Evolutionary conservation across 2,113 vertebrate genomes (phyloP), one percentile per base, ranked within the genome.

Genomic region (Pseudopodoces humilis): DNA sequence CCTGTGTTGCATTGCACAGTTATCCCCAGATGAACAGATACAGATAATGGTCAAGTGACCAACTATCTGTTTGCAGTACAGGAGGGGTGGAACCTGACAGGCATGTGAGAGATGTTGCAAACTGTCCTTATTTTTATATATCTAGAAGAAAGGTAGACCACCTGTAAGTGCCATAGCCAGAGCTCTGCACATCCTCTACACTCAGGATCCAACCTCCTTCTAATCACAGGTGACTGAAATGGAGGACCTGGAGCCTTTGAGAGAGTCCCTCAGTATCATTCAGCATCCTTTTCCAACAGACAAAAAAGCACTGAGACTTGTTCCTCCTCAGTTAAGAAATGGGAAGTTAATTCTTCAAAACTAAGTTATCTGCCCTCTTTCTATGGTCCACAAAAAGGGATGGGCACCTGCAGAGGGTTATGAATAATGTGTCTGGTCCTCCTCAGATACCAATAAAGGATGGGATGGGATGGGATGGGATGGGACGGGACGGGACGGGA

Each of bases 21-120:
- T 92, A 25, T 72, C 7, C 28, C 4, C 20, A 64, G 44, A 49
- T 9, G 13, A 67, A 67, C 0, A 63, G 31, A 13, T 58, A 15
- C 15, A 33, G 33, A 30, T 39, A 78, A 60, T 14, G 41, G 41
- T 14, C 0, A 0, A 77, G 15, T 28, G 63, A 33, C 11, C 3
- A 3, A 9, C 20, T 1, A 1, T 22, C 43, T 46, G 6, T 35
- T 75, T 80, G 60, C 56, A 56, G 23, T 22, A 35, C 16, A 43
- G 83, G 37, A 64, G 2, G 11, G 6, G 25, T 39, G 9, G 47
- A 88, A 83, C 27, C 16, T 41, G 12, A 44, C 5, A 78, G 11
- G 44, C 68, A 52, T 56, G 35, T 49, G 33, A 71, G 10, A 65
- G 19, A 37, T 28, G 25, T 59, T 94, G 24, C n/a, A 77, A 83